Evolutionary conservation across 1,140 invertebrate species (phyloP).

Genomic region (Atta cephalotes): DNA sequence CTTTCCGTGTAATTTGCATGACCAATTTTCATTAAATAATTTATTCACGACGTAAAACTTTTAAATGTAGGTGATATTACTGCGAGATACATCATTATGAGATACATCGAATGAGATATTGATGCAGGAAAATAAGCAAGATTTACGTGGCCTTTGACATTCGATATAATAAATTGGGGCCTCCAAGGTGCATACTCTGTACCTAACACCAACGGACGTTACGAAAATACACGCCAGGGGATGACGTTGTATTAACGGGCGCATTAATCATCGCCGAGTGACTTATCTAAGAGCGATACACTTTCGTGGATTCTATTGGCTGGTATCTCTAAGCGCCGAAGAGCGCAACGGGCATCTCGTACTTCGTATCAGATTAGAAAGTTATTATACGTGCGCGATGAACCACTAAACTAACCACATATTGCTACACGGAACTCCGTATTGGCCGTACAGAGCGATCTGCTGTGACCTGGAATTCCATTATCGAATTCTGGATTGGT

Average conservation of each 20-base stretch:
- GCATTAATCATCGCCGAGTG: conserved; percentile 55
- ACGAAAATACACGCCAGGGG: conserved; percentile 8
- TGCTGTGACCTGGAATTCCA: conserved; percentile 72
- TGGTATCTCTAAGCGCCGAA: conserved; percentile 8
- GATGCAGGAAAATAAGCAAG: conserved; percentile 6
- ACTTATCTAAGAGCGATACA: conserved; percentile 43
- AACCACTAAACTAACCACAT: conserved; percentile 56
- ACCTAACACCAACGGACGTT: not conserved
- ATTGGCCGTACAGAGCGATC: conserved; percentile 57
- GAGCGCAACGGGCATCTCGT: not conserved
- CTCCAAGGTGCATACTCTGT: not conserved
- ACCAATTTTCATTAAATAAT: not conserved
- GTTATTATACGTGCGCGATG: conserved; percentile 57
- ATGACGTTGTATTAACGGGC: conserved; percentile 46
- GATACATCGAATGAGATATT: conserved; percentile 16
- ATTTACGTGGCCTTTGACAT: conserved; percentile 23
- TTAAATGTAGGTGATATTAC: not conserved
- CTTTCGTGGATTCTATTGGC: conserved; percentile 37
- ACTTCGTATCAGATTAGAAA: conserved; percentile 58
- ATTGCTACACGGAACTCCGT: conserved; percentile 58
- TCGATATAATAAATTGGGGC: conserved; percentile 39
- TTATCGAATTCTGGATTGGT: conserved; percentile 72
- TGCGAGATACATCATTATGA: not conserved
- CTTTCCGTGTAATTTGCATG: not conserved
- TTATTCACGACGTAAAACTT: not conserved